Base-by-base conservation (phyloP, 2,888 invertebrate genomes). In the Agrochola circellaris region DNA sequence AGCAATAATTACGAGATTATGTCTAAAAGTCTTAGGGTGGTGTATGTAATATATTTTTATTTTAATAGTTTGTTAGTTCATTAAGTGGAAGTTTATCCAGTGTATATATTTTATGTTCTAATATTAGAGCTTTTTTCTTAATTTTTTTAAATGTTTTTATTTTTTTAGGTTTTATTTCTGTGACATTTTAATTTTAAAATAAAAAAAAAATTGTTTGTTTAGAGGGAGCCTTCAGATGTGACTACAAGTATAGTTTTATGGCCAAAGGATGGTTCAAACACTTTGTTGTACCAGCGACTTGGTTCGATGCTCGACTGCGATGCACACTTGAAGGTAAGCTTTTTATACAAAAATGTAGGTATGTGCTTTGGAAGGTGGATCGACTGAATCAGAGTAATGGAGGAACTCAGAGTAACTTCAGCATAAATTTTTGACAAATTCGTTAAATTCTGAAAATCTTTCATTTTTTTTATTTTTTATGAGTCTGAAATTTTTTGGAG, bases 181-280 rank as follows among this genome's bases (percentile, higher is more conserved):
- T n/a, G 42, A 42, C 13, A 26, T 58, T 56, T 20, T n/a, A 42
- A 3, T 42, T 65, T 26, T 26, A 11, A 20, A 17, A 26, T 66
- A 30, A 3, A 45, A 2, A 2, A 2, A 26, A 48, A 30, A 7
- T 34, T 75, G 4, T 42, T 8, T 20, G 68, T 76, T 54, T 23
- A 77, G 77, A 77, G 17, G 70, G 64, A 5, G n/a, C 79, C 0
- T 84, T 75, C 15, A 71, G 84, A 74, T 83, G 84, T 61, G 83
- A 83, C 61, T 83, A 83, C 20, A 74, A 65, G 23, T 83, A 73
- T 7, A 83, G 77, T 60, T 15, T 23, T 1, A 13, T 58, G n/a
- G 56, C 76, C 1, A 68, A 38, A n/a, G 81, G 66, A 17, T 83
- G 83, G 83, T 84, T 84, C 23, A 83, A 83, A 45, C 61, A 65